Conservation (phyloP, 2,113 vertebrate species). For the Thomomys bottae region DNA sequence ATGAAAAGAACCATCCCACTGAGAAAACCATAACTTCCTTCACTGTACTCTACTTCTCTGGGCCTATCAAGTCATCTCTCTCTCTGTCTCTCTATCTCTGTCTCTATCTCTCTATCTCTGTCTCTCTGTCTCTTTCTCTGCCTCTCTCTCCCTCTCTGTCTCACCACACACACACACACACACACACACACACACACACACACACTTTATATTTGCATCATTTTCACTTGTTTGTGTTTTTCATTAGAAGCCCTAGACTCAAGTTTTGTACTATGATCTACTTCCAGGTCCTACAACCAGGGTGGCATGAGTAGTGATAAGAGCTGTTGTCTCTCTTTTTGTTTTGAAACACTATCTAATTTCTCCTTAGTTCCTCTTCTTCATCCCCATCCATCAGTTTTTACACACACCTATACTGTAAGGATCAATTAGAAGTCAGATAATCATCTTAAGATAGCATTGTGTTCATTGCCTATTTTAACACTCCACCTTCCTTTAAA, state of each 20-base stretch:
- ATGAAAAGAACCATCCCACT: conserved; percentile 18
- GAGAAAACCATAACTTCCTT: not conserved
- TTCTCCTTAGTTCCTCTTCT: not conserved
- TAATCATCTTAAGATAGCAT: conserved; percentile 52
- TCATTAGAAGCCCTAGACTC: not conserved
- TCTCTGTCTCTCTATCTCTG: too few species aligned
- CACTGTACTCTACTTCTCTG: not conserved
- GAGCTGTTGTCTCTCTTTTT: not conserved
- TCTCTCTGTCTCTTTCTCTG: too few species aligned
- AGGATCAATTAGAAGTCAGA: conserved; percentile 55
- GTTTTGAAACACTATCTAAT: not conserved
- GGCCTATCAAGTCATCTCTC: not conserved
- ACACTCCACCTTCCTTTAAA: conserved; percentile 43
- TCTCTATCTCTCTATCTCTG: too few species aligned
- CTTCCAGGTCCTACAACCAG: not conserved
- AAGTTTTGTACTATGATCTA: not conserved
- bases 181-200: not conserved
- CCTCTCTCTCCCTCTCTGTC: too few species aligned
- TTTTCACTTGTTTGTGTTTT: not conserved
- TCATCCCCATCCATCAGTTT: not conserved
- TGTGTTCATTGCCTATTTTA: conserved; percentile 52
- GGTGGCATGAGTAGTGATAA: not conserved
- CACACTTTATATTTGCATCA: not conserved
- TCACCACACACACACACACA: too few species aligned
- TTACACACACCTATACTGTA: not conserved